A percentile compares a stretch with the other conserved stretches of the same genome.
Evolutionary conservation across 2,888 invertebrate genomes (phyloP).

Genomic region (Gonocerus acuteangulatus): DNA sequence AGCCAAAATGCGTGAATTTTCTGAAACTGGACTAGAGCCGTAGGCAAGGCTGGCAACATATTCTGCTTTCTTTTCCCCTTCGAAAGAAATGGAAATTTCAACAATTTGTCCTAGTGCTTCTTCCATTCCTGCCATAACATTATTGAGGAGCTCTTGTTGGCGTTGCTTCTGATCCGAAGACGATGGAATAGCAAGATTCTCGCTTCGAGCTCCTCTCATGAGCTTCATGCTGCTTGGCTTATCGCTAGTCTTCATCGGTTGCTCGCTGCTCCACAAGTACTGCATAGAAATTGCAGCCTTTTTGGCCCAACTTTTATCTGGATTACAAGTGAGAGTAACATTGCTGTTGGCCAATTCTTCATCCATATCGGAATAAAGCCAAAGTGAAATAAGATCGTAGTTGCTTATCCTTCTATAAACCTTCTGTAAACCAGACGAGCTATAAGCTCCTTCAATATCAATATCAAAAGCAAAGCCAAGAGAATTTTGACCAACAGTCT

Average conservation of each 20-base stretch:
- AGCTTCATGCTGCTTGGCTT: neutral
- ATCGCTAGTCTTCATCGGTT: neutral
- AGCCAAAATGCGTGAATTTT: conserved; percentile 50
- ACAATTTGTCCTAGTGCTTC: conserved; percentile 42
- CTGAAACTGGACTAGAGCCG: conserved; percentile 51
- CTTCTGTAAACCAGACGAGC: conserved; percentile 38
- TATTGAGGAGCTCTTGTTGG: neutral
- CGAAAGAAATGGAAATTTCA: conserved; percentile 51
- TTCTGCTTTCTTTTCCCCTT: conserved; percentile 48
- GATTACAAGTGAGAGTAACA: conserved; percentile 48
- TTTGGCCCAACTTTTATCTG: conserved; percentile 47
- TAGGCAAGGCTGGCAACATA: conserved; percentile 51
- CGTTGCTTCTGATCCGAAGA: neutral
- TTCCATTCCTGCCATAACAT: conserved; percentile 1
- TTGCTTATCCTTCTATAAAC: conserved; percentile 30
- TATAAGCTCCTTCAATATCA: conserved; percentile 49
- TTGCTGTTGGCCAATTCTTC: conserved; percentile 48
- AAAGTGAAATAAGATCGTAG: conserved; percentile 39
- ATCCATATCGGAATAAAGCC: conserved; percentile 40
- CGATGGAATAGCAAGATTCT: neutral
- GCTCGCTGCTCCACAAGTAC: neutral
- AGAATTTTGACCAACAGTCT: conserved; percentile 37
- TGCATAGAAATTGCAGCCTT: conserved; percentile 45
- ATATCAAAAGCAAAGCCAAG: conserved; percentile 51
- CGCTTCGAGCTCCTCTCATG: conserved; percentile 12